Conservation (phyloP, 1,140 invertebrate genomes). For the Homarus americanus region DNA sequence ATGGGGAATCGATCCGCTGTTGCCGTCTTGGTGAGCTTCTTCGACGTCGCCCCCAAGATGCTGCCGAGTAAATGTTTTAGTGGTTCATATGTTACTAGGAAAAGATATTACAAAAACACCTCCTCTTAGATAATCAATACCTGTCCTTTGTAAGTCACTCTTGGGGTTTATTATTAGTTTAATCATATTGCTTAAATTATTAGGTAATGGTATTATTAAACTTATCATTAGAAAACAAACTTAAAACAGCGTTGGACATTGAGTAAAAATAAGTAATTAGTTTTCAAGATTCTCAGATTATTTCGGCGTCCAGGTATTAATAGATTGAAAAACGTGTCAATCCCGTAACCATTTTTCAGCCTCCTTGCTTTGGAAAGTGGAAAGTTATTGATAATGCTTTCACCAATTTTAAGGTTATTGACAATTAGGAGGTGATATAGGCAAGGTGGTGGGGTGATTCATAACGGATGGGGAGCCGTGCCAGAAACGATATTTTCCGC, state of each 20-base stretch:
- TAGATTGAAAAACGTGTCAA: conserved; percentile 18
- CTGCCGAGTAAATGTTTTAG: neutral
- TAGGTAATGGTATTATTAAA: too few species aligned
- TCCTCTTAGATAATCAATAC: neutral
- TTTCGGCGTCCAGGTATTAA: neutral
- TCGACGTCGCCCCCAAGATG: neutral
- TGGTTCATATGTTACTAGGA: neutral
- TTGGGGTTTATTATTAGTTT: neutral
- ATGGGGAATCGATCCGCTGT: conserved; percentile 58
- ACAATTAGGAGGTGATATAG: conserved; percentile 69
- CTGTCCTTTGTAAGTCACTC: too few species aligned
- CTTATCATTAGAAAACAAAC: too few species aligned
- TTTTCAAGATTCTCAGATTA: too few species aligned
- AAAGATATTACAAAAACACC: neutral
- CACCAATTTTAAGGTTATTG: conserved; percentile 66
- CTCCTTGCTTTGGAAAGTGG: conserved; percentile 51
- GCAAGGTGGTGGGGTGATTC: conserved; percentile 51
- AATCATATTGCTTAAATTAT: neutral
- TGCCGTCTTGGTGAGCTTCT: conserved; percentile 38
- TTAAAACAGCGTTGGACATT: too few species aligned
- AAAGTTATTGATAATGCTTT: conserved; percentile 62
- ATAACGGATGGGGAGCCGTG: conserved; percentile 37
- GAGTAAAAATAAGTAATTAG: too few species aligned
- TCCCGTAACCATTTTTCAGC: conserved; percentile 51
- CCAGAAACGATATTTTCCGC: conserved; percentile 46